Percentiles rank a stretch among this genome's conserved stretches.
These are phyloP conservation scores for Greenwoodochromis staneri DNA, from an alignment of 2,113 vertebrate genomes.

Conservation along the genomic window DNA sequence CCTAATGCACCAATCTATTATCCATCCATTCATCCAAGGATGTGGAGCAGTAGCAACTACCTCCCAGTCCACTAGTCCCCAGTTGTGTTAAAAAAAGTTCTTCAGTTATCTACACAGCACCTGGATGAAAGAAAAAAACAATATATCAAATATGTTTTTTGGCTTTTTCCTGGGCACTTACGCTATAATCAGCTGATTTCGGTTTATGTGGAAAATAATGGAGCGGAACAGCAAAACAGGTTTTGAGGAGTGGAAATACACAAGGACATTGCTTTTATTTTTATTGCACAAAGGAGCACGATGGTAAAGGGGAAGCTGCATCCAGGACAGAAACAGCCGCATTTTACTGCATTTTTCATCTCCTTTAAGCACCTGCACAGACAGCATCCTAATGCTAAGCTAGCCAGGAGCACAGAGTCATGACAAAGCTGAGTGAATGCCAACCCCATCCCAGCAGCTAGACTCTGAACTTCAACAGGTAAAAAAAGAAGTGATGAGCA, in stretches of 20 bases:
- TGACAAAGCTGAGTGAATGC: not conserved
- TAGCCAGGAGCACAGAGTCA: not conserved
- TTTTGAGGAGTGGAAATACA: not conserved
- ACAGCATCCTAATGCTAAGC: not conserved
- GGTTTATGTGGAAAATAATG: not conserved
- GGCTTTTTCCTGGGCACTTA: not conserved
- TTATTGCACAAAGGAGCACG: not conserved
- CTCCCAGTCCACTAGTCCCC: not conserved
- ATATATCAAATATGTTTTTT: not conserved
- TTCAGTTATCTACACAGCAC: not conserved
- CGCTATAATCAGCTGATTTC: not conserved
- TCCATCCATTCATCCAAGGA: not conserved
- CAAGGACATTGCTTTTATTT: not conserved
- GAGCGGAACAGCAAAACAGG: rapidly evolving
- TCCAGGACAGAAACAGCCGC: rapidly evolving
- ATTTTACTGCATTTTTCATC: not conserved
- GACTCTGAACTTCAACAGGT: not conserved
- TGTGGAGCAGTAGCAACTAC: not conserved
- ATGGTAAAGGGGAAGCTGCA: not conserved
- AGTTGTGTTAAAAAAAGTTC: not conserved
- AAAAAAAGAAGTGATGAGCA: not conserved
- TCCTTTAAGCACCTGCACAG: not conserved
- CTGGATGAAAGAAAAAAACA: not conserved
- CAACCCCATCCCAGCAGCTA: not conserved
- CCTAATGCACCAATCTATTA: not conserved